Base-by-base conservation (phyloP, 2,888 invertebrate genomes). In the Ligdia adustata region DNA sequence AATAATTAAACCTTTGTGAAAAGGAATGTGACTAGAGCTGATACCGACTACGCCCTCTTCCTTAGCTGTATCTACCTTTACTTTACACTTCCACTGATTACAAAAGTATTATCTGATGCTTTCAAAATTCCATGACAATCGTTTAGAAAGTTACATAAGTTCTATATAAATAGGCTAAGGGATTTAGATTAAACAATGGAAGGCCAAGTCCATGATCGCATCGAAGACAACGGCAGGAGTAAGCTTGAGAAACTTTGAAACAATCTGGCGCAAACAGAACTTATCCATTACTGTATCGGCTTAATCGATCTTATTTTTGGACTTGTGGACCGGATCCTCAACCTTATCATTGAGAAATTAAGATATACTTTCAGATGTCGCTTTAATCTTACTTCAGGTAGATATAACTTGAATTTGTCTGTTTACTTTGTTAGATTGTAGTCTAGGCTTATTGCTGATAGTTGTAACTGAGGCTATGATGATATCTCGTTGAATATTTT, bases 211-310 rank as follows among this genome's bases (percentile, higher is more conserved):
- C 34, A 42, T 62, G 58, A 62, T 60, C 52, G 54, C 59, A 66
- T 64, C 59, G 53, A 50, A 57, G 60, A 68, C 63, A 66, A 55
- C 61, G 61, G 40, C 48, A 52, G 48, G 59, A 66, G 52, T 41
- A 45, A 56, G 49, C 57, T 52, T 39, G 52, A 46, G 43, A 48
- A 61, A 67, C 60, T 66, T 70, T 50, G 37, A 40, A 70, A 75
- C 66, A 67, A 72, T 75, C 68, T 63, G 62, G 55, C 66, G 64
- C 71, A 62, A 69, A 69, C 73, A 69, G 64, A 75, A 75, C 69
- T 75, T 71, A 64, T 67, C 70, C 71, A 78, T 77, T 79, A 75
- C 65, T 55, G 57, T 62, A 72, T 71, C 66, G 54, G 67, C 55
- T 72, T 68, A 71, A 70, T 72, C 71, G 67, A 73, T 68, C 63